Conservation (phyloP, 2,888 invertebrate genomes). For the Agrotis puta region DNA sequence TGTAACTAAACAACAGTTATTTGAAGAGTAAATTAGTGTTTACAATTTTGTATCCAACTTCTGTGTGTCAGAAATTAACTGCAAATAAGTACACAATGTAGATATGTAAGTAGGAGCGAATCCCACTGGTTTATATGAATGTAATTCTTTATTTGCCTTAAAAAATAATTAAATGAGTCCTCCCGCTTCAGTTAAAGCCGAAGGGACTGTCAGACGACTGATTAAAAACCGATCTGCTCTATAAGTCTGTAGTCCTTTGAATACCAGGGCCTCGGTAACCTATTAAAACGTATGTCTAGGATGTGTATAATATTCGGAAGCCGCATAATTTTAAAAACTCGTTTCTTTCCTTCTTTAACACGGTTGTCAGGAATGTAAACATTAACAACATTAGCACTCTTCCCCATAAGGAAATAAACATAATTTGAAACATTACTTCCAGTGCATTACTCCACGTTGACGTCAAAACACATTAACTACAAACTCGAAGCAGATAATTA, state of each 20-base stretch:
- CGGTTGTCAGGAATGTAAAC: neutral
- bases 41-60: neutral
- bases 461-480: slow-evolving; percentile 55
- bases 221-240: no score
- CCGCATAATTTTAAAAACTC: neutral
- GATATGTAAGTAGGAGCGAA: neutral
- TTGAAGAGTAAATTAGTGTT: slow-evolving; percentile 20
- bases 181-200: no score
- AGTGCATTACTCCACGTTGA: slow-evolving; percentile 33
- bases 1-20: slow-evolving; percentile 7
- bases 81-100: no score
- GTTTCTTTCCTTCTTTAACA: neutral
- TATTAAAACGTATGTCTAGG: no score
- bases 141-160: no score
- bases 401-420: slow-evolving; percentile 7
- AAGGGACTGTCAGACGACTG: no score
- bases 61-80: neutral
- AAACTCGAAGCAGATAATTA: slow-evolving; percentile 55
- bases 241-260: no score
- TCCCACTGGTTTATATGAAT: neutral
- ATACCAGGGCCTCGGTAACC: no score
- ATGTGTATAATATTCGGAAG: neutral
- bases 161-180: no score
- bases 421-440: slow-evolving; percentile 26
- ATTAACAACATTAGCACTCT: neutral